A percentile compares a stretch with the other conserved stretches of the same genome.
Conservation (phyloP, 2,797 vertebrate species). For the Channa striata region DNA sequence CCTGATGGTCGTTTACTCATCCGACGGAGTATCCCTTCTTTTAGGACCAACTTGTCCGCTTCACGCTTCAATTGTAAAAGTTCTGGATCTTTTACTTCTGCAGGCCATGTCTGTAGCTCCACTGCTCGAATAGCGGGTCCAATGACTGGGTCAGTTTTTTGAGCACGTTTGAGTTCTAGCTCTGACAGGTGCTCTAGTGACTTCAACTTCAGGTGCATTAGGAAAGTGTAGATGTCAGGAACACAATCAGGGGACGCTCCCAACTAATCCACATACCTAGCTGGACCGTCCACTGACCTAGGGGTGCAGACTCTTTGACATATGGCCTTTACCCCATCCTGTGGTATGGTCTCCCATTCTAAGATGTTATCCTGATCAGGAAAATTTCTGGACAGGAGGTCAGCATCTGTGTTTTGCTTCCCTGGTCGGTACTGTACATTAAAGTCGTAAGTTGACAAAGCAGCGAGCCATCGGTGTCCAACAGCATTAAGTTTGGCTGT, state of each 20-base stretch:
- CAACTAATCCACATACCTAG: no score
- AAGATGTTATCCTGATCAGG: background rate
- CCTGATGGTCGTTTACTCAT: no score
- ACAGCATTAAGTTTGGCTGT: background rate
- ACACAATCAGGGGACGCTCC: background rate
- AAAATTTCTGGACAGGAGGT: conserved; percentile 1
- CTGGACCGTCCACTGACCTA: no score
- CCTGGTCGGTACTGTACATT: background rate
- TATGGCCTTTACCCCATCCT: background rate
- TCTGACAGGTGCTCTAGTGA: background rate
- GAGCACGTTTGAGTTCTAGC: background rate
- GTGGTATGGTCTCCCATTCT: background rate
- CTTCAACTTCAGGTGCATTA: background rate
- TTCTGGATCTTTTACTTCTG: background rate
- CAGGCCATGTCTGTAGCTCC: no score
- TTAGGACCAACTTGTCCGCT: background rate
- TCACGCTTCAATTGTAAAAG: background rate
- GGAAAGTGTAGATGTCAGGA: conserved; percentile 4
- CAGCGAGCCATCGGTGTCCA: conserved; percentile 10
- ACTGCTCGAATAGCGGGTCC: background rate
- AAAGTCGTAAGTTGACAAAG: conserved; percentile 11
- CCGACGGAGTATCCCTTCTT: background rate
- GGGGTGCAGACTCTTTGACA: background rate
- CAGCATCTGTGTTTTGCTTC: conserved; percentile 5
- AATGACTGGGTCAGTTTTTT: background rate